phyloP scores from a whole-genome alignment of 2,888 invertebrate genomes.

The Cordilura impudica region DNA sequence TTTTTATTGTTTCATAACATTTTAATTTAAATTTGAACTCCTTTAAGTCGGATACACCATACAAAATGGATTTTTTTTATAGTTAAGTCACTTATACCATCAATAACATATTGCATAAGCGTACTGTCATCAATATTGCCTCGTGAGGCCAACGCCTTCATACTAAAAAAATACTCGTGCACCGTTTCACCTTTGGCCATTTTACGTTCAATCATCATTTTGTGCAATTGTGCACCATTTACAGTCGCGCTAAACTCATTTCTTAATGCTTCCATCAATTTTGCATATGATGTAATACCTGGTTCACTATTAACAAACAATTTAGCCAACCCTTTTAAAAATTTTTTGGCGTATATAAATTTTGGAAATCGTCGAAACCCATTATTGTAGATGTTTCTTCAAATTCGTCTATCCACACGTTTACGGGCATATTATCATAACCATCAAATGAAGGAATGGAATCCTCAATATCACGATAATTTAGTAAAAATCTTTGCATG shows the following conservation, averaged over 20 bases:
- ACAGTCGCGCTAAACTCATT: background rate
- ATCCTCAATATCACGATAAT: constrained; percentile 48
- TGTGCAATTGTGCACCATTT: constrained; percentile 55
- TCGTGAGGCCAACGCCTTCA: constrained; percentile 73
- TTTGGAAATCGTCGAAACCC: constrained; percentile 45
- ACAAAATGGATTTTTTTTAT: constrained; percentile 52
- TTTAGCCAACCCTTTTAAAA: constrained; percentile 14
- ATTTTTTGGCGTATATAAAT: constrained; percentile 46
- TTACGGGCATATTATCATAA: constrained; percentile 9
- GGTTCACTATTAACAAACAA: constrained; percentile 15
- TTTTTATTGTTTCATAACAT: constrained; percentile 38
- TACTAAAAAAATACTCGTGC: constrained; percentile 72
- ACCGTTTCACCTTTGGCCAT: constrained; percentile 70
- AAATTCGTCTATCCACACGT: constrained; percentile 42
- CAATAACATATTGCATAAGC: constrained; percentile 74
- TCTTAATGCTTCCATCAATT: constrained; percentile 1
- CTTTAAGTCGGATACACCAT: constrained; percentile 40
- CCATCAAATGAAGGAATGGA: constrained; percentile 47
- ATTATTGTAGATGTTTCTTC: constrained; percentile 39
- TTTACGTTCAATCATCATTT: constrained; percentile 62
- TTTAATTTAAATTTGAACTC: constrained; percentile 59
- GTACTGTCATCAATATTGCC: constrained; percentile 70
- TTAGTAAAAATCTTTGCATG: constrained; percentile 32
- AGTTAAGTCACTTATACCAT: constrained; percentile 69
- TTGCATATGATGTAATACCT: constrained; percentile 6